These are phyloP conservation scores for Euplexia lucipara DNA, from an alignment of 2,888 invertebrate species.

Conservation along the genomic window DNA sequence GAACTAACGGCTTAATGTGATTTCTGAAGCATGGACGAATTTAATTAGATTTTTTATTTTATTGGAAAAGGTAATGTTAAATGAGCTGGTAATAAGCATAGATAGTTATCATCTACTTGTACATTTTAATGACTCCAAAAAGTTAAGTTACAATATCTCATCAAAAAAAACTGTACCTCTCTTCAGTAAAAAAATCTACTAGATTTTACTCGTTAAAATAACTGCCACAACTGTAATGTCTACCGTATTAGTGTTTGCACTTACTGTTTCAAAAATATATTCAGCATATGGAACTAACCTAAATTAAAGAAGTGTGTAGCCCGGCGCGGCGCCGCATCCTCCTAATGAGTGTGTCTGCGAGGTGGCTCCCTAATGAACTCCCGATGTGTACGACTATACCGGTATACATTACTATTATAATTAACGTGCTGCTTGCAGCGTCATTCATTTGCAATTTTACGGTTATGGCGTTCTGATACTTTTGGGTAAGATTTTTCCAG, in stretches of 20 bases:
- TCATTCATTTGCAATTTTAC: constrained; percentile 27
- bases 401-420: constrained; percentile 30
- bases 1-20: no score
- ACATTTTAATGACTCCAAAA: no score
- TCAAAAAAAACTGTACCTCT: no score
- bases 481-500: background rate
- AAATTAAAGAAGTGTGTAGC: constrained; percentile 61
- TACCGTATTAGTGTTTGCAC: constrained; percentile 34
- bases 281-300: constrained; percentile 52
- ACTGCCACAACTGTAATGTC: background rate
- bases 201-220: constrained; percentile 31
- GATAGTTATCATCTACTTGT: no score
- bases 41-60: no score
- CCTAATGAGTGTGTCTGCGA: constrained; percentile 61
- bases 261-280: constrained; percentile 37
- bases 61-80: no score
- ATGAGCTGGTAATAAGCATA: no score
- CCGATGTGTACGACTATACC: constrained; percentile 50
- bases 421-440: constrained; percentile 40
- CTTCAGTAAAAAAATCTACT: background rate
- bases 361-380: constrained; percentile 65
- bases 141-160: no score
- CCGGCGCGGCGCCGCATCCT: constrained; percentile 42
- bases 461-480: background rate
- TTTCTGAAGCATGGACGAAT: no score